Conservation (phyloP, 2,888 invertebrate genomes). For the Tenthredo scrophulariae region DNA sequence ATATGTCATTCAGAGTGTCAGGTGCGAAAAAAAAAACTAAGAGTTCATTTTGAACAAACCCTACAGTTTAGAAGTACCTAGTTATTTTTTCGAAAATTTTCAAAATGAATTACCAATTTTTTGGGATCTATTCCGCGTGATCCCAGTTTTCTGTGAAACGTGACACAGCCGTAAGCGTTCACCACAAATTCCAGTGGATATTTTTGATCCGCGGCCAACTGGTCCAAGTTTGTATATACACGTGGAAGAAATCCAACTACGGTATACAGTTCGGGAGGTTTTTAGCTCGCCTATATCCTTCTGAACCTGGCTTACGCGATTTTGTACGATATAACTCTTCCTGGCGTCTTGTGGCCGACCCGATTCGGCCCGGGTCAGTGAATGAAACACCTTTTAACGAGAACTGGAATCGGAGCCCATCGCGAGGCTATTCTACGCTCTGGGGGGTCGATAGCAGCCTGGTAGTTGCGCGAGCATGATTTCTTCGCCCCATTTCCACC, state of each 20-base stretch:
- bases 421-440: conserved; percentile 37
- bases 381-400: conserved; percentile 1
- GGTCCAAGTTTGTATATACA: not conserved
- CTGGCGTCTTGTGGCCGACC: conserved; percentile 20
- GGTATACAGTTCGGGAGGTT: not conserved
- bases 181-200: not conserved
- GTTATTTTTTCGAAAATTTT: too few relatives aligned
- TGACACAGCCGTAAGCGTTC: not conserved
- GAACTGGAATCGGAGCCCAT: not conserved
- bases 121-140: too few relatives aligned
- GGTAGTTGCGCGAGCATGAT: conserved; percentile 27
- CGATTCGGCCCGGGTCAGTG: conserved; percentile 4
- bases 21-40: too few relatives aligned
- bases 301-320: not conserved
- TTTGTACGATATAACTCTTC: not conserved
- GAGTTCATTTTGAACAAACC: too few relatives aligned
- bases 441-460: conserved; percentile 20
- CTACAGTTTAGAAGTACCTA: too few relatives aligned
- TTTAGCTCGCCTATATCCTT: not conserved
- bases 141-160: not conserved
- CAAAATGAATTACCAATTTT: too few relatives aligned
- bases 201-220: not conserved
- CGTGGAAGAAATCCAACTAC: conserved; percentile 10
- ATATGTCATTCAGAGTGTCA: too few relatives aligned
- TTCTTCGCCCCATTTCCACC: not conserved